Conservation (phyloP, 2,888 invertebrate genomes). For the Rhodophaea formosa region DNA sequence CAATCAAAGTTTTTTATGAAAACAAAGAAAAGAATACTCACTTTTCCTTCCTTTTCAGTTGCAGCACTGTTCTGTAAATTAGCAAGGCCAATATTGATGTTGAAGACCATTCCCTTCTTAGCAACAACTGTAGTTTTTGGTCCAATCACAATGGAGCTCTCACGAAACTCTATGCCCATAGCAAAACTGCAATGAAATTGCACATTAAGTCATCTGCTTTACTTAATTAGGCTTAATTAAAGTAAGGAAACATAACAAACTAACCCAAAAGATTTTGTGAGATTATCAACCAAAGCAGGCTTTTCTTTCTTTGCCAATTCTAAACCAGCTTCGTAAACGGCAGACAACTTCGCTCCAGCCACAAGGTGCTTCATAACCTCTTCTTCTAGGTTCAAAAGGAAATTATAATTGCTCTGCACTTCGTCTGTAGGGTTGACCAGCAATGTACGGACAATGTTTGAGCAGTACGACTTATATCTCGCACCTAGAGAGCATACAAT, state of each 20-base stretch:
- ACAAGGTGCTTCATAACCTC: slow-evolving; percentile 92
- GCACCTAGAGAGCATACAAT: slow-evolving; percentile 97
- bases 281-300: slow-evolving; percentile 90
- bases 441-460: slow-evolving; percentile 97
- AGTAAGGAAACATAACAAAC: slow-evolving; percentile 27
- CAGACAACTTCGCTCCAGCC: slow-evolving; percentile 90
- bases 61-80: slow-evolving; percentile 91
- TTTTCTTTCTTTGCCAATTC: slow-evolving; percentile 92
- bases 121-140: slow-evolving; percentile 91
- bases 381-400: slow-evolving; percentile 93
- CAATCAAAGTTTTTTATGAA: too few relatives aligned
- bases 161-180: slow-evolving; percentile 99
- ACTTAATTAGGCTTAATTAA: background rate
- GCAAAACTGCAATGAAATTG: slow-evolving; percentile 85
- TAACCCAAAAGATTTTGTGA: slow-evolving; percentile 96
- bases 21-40: slow-evolving; percentile 37
- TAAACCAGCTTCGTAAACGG: slow-evolving; percentile 92
- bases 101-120: slow-evolving; percentile 98
- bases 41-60: slow-evolving; percentile 92
- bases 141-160: slow-evolving; percentile 94
- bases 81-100: slow-evolving; percentile 95
- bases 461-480: slow-evolving; percentile 98
- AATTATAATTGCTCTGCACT: slow-evolving; percentile 94
- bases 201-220: too few relatives aligned
- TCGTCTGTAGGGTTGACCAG: slow-evolving; percentile 94